phyloP scores from a whole-genome alignment of 2,888 invertebrate species.

The Volucella zonaria region DNA sequence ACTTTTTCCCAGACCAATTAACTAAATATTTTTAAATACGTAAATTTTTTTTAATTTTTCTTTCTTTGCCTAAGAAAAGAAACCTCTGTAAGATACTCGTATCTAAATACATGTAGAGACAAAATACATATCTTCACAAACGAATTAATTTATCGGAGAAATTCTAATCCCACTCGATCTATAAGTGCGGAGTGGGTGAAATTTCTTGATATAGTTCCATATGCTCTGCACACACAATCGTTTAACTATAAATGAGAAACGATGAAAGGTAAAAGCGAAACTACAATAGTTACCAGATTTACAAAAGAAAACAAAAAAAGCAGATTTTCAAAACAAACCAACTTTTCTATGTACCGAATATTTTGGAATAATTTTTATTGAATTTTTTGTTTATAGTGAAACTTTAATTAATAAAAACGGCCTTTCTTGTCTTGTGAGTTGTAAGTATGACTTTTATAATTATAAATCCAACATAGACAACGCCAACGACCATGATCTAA shows the following conservation, averaged over 20 bases:
- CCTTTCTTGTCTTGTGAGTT: slow-evolving; percentile 15
- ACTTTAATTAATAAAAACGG: slow-evolving; percentile 22
- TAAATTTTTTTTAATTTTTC: too few relatives aligned
- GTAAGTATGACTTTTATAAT: slow-evolving; percentile 24
- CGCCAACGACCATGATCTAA: slow-evolving; percentile 47
- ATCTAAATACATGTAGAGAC: too few relatives aligned
- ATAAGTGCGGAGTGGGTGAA: neutral
- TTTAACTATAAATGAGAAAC: neutral
- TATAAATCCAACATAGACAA: slow-evolving; percentile 21
- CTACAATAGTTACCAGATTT: slow-evolving; percentile 2
- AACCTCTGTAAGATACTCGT: too few relatives aligned
- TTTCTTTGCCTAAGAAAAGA: too few relatives aligned
- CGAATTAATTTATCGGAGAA: neutral
- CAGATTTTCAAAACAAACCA: neutral
- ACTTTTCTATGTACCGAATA: neutral
- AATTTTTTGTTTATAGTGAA: slow-evolving; percentile 10
- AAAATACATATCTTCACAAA: neutral
- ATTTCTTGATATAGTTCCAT: neutral
- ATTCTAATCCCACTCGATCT: neutral
- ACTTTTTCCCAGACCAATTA: too few relatives aligned
- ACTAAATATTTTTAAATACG: too few relatives aligned
- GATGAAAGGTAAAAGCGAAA: slow-evolving; percentile 10
- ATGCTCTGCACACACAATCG: neutral
- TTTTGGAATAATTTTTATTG: slow-evolving; percentile 21
- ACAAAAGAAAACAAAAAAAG: neutral